phyloP scores from a whole-genome alignment of 1,140 invertebrate species.

The Drosophila tani region DNA sequence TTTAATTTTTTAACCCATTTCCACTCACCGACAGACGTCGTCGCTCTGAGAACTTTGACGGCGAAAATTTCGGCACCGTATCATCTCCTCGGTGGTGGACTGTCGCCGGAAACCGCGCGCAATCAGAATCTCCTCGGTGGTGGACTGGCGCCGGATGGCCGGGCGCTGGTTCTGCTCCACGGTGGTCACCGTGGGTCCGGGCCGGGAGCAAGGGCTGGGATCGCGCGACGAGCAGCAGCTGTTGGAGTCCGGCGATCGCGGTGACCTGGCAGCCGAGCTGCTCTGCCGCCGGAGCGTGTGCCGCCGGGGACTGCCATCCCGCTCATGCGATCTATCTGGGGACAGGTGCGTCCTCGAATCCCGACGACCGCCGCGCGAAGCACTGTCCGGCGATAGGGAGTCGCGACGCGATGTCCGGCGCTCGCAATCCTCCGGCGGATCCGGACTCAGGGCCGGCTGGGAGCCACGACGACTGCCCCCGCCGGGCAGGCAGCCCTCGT shows the following conservation, averaged over 20 bases:
- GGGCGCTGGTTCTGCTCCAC: conserved; percentile 86
- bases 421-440: conserved; percentile 86
- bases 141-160: conserved; percentile 93
- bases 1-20: too few relatives aligned
- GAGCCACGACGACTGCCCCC: conserved; percentile 90
- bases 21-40: conserved; percentile 88
- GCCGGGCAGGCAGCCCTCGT: conserved; percentile 91
- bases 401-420: conserved; percentile 91
- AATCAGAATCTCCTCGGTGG: conserved; percentile 96
- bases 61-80: conserved; percentile 94
- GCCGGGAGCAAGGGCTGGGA: conserved; percentile 90
- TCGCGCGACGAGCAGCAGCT: conserved; percentile 90
- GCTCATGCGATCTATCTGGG: conserved; percentile 89
- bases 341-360: conserved; percentile 92
- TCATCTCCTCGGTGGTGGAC: conserved; percentile 96
- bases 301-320: conserved; percentile 90
- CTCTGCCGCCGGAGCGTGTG: conserved; percentile 91
- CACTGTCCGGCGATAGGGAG: conserved; percentile 94
- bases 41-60: conserved; percentile 92
- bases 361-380: conserved; percentile 89
- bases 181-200: conserved; percentile 85
- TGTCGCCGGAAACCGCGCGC: conserved; percentile 94
- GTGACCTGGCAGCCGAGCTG: conserved; percentile 88
- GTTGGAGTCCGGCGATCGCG: conserved; percentile 90
- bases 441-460: conserved; percentile 92